Evolutionary conservation across 2,113 vertebrate species (phyloP).

Genomic region (Colossoma macropomum): DNA sequence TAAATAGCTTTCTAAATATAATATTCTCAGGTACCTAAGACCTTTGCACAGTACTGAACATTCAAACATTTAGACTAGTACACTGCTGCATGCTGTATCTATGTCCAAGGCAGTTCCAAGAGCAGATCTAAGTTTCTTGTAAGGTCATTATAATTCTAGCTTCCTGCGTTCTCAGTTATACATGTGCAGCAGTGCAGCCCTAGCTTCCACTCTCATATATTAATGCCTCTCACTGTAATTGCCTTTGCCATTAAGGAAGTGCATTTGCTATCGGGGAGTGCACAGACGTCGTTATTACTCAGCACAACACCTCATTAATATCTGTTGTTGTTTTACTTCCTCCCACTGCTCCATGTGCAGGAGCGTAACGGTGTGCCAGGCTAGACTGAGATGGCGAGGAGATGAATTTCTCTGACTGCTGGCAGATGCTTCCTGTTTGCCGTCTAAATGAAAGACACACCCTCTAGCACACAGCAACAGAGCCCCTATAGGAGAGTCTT

Average conservation of each 20-base stretch:
- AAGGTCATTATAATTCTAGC: background rate
- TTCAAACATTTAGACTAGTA: background rate
- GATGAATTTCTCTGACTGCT: constrained; percentile 79
- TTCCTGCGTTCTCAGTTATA: background rate
- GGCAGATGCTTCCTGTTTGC: constrained; percentile 69
- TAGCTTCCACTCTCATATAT: constrained; percentile 69
- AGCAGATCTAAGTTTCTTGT: background rate
- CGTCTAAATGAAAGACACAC: constrained; percentile 67
- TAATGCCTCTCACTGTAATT: constrained; percentile 81
- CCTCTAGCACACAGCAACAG: constrained; percentile 6
- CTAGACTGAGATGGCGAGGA: constrained; percentile 74
- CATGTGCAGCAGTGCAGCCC: constrained; percentile 63
- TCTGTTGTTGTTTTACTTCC: constrained; percentile 73
- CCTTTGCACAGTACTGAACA: too few relatives aligned
- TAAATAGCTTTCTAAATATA: too few relatives aligned
- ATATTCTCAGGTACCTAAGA: too few relatives aligned
- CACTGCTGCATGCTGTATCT: background rate
- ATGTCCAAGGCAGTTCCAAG: background rate
- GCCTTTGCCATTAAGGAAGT: constrained; percentile 83
- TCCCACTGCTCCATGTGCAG: constrained; percentile 52
- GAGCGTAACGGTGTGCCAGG: constrained; percentile 62
- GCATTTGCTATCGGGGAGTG: constrained; percentile 81
- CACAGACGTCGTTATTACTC: constrained; percentile 76
- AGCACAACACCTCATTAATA: constrained; percentile 83
- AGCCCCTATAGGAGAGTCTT: constrained; percentile 47